Conservation (phyloP, 2,113 vertebrate genomes). For the Aspiorhynchus laticeps region DNA sequence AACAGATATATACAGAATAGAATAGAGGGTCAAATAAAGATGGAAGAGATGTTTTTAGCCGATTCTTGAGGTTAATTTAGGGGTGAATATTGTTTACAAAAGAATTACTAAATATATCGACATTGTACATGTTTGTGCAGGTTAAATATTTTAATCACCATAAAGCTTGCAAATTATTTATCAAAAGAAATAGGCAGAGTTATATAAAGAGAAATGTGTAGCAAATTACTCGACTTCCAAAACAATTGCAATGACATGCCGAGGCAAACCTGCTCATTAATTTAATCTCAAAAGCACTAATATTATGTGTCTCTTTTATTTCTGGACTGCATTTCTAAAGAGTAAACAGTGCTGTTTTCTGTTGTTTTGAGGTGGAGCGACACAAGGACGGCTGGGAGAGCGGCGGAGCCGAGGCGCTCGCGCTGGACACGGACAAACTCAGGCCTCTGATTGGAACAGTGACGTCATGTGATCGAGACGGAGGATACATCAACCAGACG, state of each 20-base stretch:
- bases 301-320: not conserved
- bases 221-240: not conserved
- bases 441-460: slow-evolving; percentile 84
- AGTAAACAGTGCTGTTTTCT: not conserved
- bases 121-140: not conserved
- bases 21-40: no score
- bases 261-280: not conserved
- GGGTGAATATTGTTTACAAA: not conserved
- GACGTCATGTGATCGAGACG: slow-evolving; percentile 77
- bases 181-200: not conserved
- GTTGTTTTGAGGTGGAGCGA: slow-evolving; percentile 75
- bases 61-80: no score
- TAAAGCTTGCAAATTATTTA: not conserved
- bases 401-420: slow-evolving; percentile 46
- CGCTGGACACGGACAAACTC: slow-evolving; percentile 64
- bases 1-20: no score
- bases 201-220: not conserved
- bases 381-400: slow-evolving; percentile 76
- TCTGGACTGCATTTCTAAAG: not conserved
- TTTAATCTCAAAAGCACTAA: not conserved
- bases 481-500: slow-evolving; percentile 87
- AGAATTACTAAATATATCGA: not conserved
- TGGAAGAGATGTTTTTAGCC: no score
- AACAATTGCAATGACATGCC: no score
- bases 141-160: not conserved